Percentiles rank a stretch among this genome's conserved stretches.
These are phyloP conservation scores for Galago senegalensis DNA, from an alignment of 2,797 vertebrate genomes.

Conservation along the genomic window DNA sequence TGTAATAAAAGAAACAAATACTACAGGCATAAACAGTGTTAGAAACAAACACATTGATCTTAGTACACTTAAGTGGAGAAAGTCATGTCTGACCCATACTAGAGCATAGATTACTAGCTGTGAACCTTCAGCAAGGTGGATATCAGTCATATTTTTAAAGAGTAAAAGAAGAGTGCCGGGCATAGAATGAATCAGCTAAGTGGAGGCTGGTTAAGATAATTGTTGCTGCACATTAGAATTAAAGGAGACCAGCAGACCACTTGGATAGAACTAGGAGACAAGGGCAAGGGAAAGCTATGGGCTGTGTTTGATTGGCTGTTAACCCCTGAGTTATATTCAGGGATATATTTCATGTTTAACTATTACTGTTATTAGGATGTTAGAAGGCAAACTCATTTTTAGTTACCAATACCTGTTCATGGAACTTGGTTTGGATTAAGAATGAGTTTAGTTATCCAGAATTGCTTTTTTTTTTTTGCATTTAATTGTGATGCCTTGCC, in stretches of 20 bases:
- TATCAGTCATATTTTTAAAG: constrained; percentile 31
- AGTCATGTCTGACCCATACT: not conserved
- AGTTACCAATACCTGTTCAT: constrained; percentile 37
- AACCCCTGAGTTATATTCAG: constrained; percentile 39
- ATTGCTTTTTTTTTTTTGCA: not conserved
- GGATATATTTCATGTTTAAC: not conserved
- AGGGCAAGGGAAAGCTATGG: not conserved
- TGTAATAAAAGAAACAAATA: constrained; percentile 4
- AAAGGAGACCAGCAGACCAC: not conserved
- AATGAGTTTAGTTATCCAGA: constrained; percentile 53
- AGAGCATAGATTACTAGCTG: not conserved
- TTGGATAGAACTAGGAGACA: not conserved
- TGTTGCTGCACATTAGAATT: not conserved
- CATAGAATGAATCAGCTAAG: not conserved
- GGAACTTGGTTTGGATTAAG: constrained; percentile 48
- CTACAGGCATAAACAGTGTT: constrained; percentile 8
- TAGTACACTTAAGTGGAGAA: not conserved
- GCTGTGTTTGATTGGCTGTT: not conserved
- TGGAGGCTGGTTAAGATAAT: constrained; percentile 7
- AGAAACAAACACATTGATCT: constrained; percentile 31
- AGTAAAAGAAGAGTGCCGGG: not conserved
- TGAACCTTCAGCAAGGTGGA: not conserved
- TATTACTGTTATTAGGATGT: constrained; percentile 19
- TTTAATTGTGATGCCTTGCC: constrained; percentile 47
- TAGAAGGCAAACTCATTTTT: constrained; percentile 46